Percentiles rank a stretch among this genome's conserved stretches.
These are phyloP conservation scores for Ursus arctos DNA, from an alignment of 2,113 vertebrate genomes.

Conservation along the genomic window DNA sequence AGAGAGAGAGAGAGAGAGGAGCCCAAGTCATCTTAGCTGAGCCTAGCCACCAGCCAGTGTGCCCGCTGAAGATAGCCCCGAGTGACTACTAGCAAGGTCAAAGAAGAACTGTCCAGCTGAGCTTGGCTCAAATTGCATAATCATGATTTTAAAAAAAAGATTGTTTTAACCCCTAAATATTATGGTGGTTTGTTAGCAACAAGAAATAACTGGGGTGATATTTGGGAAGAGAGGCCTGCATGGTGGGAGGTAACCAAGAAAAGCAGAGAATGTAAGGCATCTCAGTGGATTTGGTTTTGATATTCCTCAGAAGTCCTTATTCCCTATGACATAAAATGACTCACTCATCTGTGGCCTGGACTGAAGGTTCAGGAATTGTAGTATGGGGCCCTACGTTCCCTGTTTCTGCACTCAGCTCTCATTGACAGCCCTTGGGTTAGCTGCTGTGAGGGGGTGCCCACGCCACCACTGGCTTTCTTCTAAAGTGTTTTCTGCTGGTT, in stretches of 20 bases:
- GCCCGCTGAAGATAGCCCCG: background rate
- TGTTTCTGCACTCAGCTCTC: background rate
- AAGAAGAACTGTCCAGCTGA: background rate
- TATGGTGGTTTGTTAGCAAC: background rate
- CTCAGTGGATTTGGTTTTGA: background rate
- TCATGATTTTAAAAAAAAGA: background rate
- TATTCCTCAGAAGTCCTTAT: background rate
- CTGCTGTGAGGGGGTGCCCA: background rate
- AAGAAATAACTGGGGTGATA: background rate
- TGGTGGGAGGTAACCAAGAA: background rate
- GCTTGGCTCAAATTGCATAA: background rate
- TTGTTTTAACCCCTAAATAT: background rate
- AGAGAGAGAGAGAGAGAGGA: background rate
- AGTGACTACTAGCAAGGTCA: background rate
- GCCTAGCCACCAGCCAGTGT: background rate
- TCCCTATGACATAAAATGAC: background rate
- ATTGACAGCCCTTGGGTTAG: background rate
- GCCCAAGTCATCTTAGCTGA: background rate
- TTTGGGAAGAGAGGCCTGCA: background rate
- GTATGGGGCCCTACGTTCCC: rapidly evolving
- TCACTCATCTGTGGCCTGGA: background rate
- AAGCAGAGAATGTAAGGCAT: background rate
- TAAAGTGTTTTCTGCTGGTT: background rate
- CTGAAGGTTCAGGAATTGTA: background rate
- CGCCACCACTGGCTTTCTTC: background rate